Percentiles rank a stretch among this genome's conserved stretches.
Conservation (phyloP, 2,113 vertebrate genomes). For the Actinemys pallida region DNA sequence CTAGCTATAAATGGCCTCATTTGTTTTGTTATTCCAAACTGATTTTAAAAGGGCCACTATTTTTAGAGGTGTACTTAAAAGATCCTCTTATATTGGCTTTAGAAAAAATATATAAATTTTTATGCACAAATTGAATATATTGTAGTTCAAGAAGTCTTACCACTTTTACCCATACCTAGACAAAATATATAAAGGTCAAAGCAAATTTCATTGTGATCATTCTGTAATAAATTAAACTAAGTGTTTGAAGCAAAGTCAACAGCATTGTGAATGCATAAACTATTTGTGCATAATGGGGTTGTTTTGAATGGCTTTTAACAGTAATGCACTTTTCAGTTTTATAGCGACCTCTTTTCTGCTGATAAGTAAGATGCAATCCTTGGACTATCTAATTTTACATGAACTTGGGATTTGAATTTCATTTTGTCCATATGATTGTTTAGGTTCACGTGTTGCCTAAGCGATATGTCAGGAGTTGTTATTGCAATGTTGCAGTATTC, state of each 20-base stretch:
- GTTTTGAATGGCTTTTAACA: background rate
- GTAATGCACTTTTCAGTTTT: background rate
- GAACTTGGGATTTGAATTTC: background rate
- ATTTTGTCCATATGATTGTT: background rate
- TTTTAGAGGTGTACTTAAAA: slow-evolving; percentile 41
- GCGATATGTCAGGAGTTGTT: background rate
- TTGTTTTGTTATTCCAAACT: slow-evolving; percentile 59
- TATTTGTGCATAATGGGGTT: background rate
- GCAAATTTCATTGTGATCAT: background rate
- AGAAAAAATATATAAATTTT: slow-evolving; percentile 21
- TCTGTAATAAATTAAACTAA: background rate
- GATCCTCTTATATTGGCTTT: slow-evolving; percentile 24
- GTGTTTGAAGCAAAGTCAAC: background rate
- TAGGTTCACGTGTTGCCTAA: background rate
- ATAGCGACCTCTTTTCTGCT: background rate
- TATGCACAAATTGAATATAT: slow-evolving; percentile 7
- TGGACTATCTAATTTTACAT: background rate
- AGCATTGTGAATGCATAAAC: background rate
- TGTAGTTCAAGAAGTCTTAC: slow-evolving; percentile 44
- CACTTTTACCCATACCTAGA: slow-evolving; percentile 51
- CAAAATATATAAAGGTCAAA: slow-evolving; percentile 49
- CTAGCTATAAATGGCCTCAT: slow-evolving; percentile 40
- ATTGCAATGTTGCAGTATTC: background rate
- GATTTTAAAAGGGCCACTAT: slow-evolving; percentile 45
- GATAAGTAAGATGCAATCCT: background rate